Evolutionary conservation across 2,888 invertebrate species (phyloP), one percentile per base, ranked within the genome.

Genomic region (Yponomeuta malinellus): DNA sequence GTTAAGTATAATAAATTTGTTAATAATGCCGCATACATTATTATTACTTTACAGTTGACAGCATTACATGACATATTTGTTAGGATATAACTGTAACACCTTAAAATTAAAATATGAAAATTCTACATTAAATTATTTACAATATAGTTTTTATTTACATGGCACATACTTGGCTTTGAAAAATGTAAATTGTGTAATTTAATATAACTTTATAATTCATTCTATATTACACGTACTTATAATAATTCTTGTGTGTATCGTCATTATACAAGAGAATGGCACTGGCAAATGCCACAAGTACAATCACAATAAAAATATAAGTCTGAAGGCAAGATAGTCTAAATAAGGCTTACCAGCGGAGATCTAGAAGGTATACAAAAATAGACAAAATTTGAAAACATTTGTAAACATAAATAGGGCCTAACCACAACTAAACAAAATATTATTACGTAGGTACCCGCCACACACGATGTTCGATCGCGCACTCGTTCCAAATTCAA

Each of bases 91-190:
- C 37, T 2, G 4, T 37, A 37, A 68, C 31, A 48, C 52, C 10
- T 48, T 59, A 69, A 29, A 29, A 59, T 1, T 15, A 31, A 43
- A 59, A 29, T 23, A 59, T 31, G 37, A 65, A 65, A 71, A 71
- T 69, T 70, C 71, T 69, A 71, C 72, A 73, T 71, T 72, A 59
- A 63, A 43, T 43, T 37, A 12, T 15, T 48, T 65, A 23, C 48
- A 48, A 70, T 48, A 70, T 70, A 70, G 10, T 65, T 77, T 72
- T 69, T 78, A 79, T 78, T 76, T 87, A 89, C 87, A 90, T 90
- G 90, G 90, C 90, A 90, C 90, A 81, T 83, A 77, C 78, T 83
- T 83, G 83, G 83, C 81, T 86, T 88, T 85, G 80, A 59, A 31
- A 48, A 48, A 10, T 23, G 23, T 2, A 37, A 43, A 2, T 43